Base-by-base conservation (phyloP, 2,113 vertebrate species). In the Nymphicus hollandicus region DNA sequence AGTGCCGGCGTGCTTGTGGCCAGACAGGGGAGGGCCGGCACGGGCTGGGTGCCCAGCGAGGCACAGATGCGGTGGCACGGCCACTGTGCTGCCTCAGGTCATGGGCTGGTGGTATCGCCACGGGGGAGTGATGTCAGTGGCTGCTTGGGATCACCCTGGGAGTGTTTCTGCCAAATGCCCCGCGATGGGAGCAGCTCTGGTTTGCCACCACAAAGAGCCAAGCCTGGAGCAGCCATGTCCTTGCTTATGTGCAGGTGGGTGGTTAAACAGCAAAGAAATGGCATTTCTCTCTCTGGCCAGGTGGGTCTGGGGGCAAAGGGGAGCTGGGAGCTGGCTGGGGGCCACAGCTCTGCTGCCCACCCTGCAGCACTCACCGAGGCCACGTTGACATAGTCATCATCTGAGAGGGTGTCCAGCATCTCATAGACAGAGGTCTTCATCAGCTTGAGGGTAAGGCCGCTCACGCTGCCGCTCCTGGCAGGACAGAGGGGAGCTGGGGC, bases 381-480 rank as follows among this genome's bases (percentile, higher is more conserved):
- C 74, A 99, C 99, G 0, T 99, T 99, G 64, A 99, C 99, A 1
- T 99, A 99, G 98, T 99, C 99, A 1, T 99, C 99, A 3, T 99
- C 99, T 0, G 99, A 99, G 22, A 99, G 98, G 1, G 99, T 99
- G 94, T 99, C 99, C 94, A 99, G 96, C 99, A 99, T 99, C 97
- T 99, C 98, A 5, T 98, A 96, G 35, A 99, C 99, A 0, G 99
- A 99, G 2, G 98, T 99, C 98, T 99, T 99, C 99, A 99, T 99
- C 93, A 99, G 98, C 95, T 99, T 99, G 97, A 99, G 98, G 7
- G 99, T 99, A 91, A 99, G 98, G 50, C 99, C 99, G 0, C 99
- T 99, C 85, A 99, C 99, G 1, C 99, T 99, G 95, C 99, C 99
- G 2, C 99, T 99, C 98, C 99, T 99, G 93, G 65, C 65, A 60